These are phyloP conservation scores for Turdus rufiventris DNA, from an alignment of 2,113 vertebrate genomes.

Conservation along the genomic window DNA sequence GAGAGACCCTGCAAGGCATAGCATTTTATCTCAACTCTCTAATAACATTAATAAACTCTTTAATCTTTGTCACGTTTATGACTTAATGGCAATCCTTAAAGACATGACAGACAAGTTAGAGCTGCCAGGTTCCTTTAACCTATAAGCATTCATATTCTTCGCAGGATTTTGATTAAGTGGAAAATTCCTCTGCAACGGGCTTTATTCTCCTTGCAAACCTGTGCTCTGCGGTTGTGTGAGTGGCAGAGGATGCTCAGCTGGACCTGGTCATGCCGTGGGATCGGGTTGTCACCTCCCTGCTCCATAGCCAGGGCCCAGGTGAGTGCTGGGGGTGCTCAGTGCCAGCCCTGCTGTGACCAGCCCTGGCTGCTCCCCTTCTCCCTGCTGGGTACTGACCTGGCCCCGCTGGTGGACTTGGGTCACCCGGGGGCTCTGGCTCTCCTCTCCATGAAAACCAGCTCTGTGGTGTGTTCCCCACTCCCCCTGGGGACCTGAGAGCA, in stretches of 20 bases:
- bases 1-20: conserved; percentile 76
- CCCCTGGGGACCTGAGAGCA: not conserved
- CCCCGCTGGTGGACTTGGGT: not conserved
- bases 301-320: not conserved
- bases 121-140: conserved; percentile 58
- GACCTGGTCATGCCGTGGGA: not conserved
- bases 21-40: conserved; percentile 75
- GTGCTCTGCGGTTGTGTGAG: accelerated
- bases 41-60: conserved; percentile 80
- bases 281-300: not conserved
- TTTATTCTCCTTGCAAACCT: not conserved
- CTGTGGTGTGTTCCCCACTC: not conserved
- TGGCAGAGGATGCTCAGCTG: not conserved
- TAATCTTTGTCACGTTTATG: conserved; percentile 77
- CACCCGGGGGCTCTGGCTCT: not conserved
- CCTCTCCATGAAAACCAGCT: not conserved
- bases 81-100: conserved; percentile 74
- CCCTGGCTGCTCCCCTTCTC: not conserved
- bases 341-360: not conserved
- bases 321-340: not conserved
- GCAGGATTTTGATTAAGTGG: conserved; percentile 6
- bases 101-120: conserved; percentile 66
- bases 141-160: conserved; percentile 15
- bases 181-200: not conserved
- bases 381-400: accelerated